Evolutionary conservation across 2,888 invertebrate genomes (phyloP), one percentile per base, ranked within the genome.

Genomic region (Galerucella nymphaeae): DNA sequence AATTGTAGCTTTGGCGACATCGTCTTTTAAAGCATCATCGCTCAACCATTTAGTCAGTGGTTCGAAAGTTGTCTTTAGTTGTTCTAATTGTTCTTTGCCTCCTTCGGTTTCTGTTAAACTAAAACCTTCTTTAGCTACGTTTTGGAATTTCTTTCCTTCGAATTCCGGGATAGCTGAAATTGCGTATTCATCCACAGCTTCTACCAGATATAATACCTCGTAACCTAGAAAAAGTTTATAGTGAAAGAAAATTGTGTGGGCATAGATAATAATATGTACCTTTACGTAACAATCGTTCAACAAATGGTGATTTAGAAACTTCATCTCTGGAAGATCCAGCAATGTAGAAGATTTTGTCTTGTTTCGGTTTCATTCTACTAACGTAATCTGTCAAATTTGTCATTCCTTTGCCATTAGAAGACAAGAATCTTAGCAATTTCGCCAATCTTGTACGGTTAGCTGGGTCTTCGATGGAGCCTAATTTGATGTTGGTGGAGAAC

Each of bases 101-200:
- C 87, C 88, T 80, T 90, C 91, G 16, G 88, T 89, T 83, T 96
- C 96, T 59, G 94, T 92, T 10, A 99, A 87, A 79, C 93, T 91
- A 85, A 99, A 93, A 45, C 98, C 98, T 89, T 99, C 99, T 88
- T 99, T 99, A 80, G 99, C 99, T 68, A 98, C 96, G 86, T 99
- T 99, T 88, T 97, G 97, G 94, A 99, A 99, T 88, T 98, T 99
- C 89, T 98, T 97, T 69, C 97, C 97, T 83, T 99, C 99, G 87
- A 96, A 99, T 88, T 99, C 99, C 1, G 99, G 98, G 86, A 99
- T 89, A 61, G 97, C 94, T 66, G 97, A 96, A 80, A 99, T 94
- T 81, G 96, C 93, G 88, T 99, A 99, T 88, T 99, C 99, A 88
- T 99, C 99, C 63, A 99, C 98, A 45, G 99, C 96, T 88, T 99